Percentiles rank a stretch among this genome's conserved stretches.
Evolutionary conservation across 2,888 invertebrate genomes (phyloP).

Genomic region (Nymphalis polychloros): DNA sequence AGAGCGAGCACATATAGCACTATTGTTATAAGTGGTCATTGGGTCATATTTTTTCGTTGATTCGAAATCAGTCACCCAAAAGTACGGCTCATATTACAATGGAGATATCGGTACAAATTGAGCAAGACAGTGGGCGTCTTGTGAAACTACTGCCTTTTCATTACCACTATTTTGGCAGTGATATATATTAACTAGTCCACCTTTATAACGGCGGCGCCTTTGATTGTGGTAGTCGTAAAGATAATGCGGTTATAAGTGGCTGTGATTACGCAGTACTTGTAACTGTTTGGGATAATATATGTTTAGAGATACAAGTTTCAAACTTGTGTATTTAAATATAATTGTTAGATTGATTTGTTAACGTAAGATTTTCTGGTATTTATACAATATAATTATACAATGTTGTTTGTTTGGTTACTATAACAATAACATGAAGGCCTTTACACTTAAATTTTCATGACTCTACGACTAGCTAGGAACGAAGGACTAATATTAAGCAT

Average conservation of each 20-base stretch:
- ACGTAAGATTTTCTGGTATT: background rate
- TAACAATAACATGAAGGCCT: no score
- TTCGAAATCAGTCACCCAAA: slow-evolving; percentile 24
- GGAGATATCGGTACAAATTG: slow-evolving; percentile 31
- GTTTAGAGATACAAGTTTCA: background rate
- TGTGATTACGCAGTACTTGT: slow-evolving; percentile 20
- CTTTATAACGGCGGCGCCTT: slow-evolving; percentile 27
- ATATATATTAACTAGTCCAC: slow-evolving; percentile 26
- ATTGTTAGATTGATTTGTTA: background rate
- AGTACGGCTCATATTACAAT: slow-evolving; percentile 22
- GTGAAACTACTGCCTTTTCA: slow-evolving; percentile 39
- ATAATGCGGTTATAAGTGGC: slow-evolving; percentile 30
- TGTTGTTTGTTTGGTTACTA: no score
- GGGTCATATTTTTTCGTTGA: slow-evolving; percentile 1
- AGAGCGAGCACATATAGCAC: background rate
- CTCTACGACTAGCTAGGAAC: no score
- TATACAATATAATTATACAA: no score
- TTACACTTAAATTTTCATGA: no score
- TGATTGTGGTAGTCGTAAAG: slow-evolving; percentile 30
- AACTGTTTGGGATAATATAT: slow-evolving; percentile 8
- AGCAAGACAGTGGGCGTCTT: slow-evolving; percentile 36
- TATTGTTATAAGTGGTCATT: background rate
- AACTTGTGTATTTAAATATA: slow-evolving; percentile 1
- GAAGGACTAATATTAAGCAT: no score
- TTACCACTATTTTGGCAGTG: slow-evolving; percentile 24